Percentiles rank a stretch among this genome's conserved stretches.
phyloP scores from a whole-genome alignment of 1,140 invertebrate genomes.

The Temnothorax nylanderi region DNA sequence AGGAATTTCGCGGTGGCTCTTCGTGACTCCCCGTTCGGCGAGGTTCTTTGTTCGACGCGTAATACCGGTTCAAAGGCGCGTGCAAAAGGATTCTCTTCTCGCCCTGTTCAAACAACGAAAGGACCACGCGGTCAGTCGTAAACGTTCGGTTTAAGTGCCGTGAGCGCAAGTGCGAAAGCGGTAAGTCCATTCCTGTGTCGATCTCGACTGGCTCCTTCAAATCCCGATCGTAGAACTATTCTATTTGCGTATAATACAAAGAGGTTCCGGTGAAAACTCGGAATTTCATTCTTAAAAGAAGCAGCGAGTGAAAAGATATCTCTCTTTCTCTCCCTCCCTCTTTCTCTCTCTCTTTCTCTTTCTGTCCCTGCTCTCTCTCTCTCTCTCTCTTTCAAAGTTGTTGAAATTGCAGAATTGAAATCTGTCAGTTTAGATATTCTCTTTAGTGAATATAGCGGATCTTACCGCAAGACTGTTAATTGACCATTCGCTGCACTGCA shows the following conservation, averaged over 20 bases:
- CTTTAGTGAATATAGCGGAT: neutral
- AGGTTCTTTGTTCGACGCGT: slow-evolving; percentile 69
- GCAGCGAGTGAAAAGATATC: neutral
- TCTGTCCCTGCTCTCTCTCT: neutral
- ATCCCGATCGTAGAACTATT: slow-evolving; percentile 35
- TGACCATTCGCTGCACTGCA: neutral
- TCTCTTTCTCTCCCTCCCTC: too few relatives aligned
- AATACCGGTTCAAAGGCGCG: slow-evolving; percentile 68
- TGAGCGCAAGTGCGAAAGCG: slow-evolving; percentile 38
- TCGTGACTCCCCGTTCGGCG: slow-evolving; percentile 17
- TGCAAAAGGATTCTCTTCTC: slow-evolving; percentile 68
- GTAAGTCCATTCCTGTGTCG: slow-evolving; percentile 5
- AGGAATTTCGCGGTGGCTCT: slow-evolving; percentile 49
- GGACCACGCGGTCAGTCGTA: slow-evolving; percentile 66
- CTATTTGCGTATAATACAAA: slow-evolving; percentile 19
- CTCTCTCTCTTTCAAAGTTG: neutral
- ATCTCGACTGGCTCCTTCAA: slow-evolving; percentile 32
- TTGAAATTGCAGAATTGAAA: neutral
- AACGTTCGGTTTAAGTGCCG: slow-evolving; percentile 72
- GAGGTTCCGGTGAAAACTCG: neutral
- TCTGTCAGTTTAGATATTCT: neutral
- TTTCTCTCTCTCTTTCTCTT: too few relatives aligned
- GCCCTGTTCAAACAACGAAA: slow-evolving; percentile 56
- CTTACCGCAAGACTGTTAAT: slow-evolving; percentile 4
- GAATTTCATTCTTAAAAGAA: neutral